Evolutionary conservation across 2,113 vertebrate species (phyloP).

Genomic region (Eclectus roratus): DNA sequence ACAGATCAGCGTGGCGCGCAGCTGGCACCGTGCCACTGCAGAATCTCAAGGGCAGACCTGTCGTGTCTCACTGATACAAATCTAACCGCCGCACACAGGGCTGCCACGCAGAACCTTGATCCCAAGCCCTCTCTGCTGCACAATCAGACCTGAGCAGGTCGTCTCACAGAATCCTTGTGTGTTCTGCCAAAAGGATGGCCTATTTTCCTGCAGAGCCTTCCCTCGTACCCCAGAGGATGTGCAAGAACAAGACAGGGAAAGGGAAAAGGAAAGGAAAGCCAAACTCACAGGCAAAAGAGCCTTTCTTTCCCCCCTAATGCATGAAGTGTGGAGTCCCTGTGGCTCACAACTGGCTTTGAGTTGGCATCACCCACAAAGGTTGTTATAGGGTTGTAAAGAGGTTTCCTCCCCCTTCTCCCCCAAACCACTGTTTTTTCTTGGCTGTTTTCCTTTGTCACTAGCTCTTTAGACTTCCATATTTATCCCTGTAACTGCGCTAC

Average conservation of each 20-base stretch:
- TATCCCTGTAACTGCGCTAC: background rate
- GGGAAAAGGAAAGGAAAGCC: background rate
- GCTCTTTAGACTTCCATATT: background rate
- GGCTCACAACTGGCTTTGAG: background rate
- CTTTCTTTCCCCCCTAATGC: background rate
- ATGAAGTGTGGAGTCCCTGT: background rate
- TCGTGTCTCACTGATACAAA: conserved; percentile 34
- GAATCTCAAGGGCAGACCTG: conserved; percentile 58
- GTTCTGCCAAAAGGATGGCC: background rate
- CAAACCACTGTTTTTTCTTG: background rate
- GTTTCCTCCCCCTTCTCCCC: background rate
- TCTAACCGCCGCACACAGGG: background rate
- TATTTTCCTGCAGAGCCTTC: background rate
- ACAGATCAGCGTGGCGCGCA: conserved; percentile 17
- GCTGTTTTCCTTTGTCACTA: background rate
- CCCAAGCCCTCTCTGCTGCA: background rate
- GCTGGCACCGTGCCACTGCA: conserved; percentile 27
- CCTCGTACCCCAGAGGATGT: background rate
- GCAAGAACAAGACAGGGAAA: background rate
- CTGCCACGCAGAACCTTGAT: background rate
- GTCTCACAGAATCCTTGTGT: background rate
- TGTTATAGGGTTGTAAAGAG: background rate
- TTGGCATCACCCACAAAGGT: background rate
- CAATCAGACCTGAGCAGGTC: background rate
- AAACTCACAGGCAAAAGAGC: background rate